Evolutionary conservation across 2,888 invertebrate species (phyloP), one percentile per base, ranked within the genome.

Genomic region (Epinotia brunnichana): DNA sequence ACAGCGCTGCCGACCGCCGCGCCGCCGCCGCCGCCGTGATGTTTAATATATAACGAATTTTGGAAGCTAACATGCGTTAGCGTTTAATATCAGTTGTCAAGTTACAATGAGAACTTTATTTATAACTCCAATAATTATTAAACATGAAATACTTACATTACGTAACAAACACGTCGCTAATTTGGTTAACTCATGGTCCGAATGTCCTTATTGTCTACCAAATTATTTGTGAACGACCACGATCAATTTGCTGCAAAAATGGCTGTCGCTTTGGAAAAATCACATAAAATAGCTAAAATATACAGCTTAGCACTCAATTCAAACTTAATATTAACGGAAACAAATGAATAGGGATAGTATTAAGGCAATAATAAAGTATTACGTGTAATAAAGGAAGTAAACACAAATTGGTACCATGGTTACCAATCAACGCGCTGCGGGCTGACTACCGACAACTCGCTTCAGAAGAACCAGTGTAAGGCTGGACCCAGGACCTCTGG

Each of bases 331-430:
- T 53, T 11, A 53, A 61, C 24, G 10, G 0, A 44, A n/a, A 67
- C 57, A 57, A 57, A 24, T 21, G 41, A 67, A 11, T 15, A 24
- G 24, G n/a, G 44, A 44, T 5, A 64, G 10, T 24, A 41, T 57
- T 56, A 3, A 24, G 5, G n/a, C 11, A 17, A 54, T 13, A 7
- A 3, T 21, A 15, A n/a, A 39, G n/a, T 19, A 21, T 69, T 60
- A 13, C 29, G 21, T 19, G 39, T 24, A n/a, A 4, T 15, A 59
- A 2, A 54, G 13, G 72, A 66, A 61, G 39, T 68, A 73, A 68
- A 68, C 68, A 68, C 51, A 51, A n/a, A 68, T 10, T 44, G 39
- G n/a, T 13, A 24, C 57, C 62, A 68, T 73, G 72, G 72, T 68
- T 9, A 73, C 72, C 17, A 13, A 41, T 68, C 57, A 73, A 72